phyloP scores from a whole-genome alignment of 2,888 invertebrate species.

The Ptilodon capucinus region DNA sequence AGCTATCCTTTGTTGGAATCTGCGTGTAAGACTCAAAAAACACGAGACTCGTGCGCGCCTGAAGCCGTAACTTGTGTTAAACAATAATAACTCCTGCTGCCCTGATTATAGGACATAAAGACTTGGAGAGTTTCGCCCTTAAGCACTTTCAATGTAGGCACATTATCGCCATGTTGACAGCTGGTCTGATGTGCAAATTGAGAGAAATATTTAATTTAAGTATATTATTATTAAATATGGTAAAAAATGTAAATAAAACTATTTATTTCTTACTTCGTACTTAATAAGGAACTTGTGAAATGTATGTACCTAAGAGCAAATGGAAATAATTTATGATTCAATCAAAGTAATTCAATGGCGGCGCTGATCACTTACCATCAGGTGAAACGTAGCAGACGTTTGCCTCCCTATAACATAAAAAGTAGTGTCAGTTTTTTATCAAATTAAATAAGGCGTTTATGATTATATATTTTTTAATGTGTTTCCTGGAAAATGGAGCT shows the following conservation, averaged over 20 bases:
- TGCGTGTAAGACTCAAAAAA: background rate
- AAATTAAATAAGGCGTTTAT: too few relatives aligned
- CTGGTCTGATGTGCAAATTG: constrained; percentile 16
- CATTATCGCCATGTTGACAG: constrained; percentile 19
- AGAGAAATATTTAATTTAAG: constrained; percentile 11
- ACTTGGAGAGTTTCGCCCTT: constrained; percentile 15
- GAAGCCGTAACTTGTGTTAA: constrained; percentile 7
- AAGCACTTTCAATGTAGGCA: background rate
- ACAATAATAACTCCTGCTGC: constrained; percentile 7
- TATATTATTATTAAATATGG: constrained; percentile 18
- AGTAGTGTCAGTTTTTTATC: too few relatives aligned
- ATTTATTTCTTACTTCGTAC: constrained; percentile 56
- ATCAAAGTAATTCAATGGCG: too few relatives aligned
- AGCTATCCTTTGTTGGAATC: background rate
- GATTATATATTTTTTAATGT: too few relatives aligned
- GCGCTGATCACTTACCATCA: too few relatives aligned
- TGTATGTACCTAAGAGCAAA: constrained; percentile 17
- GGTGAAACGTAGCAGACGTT: too few relatives aligned
- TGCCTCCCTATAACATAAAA: too few relatives aligned
- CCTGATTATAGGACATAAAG: constrained; percentile 3
- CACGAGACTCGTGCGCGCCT: constrained; percentile 16
- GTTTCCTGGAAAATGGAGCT: too few relatives aligned
- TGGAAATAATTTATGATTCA: background rate
- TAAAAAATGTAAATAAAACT: constrained; percentile 41
- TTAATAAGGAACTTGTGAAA: constrained; percentile 41